A percentile compares a stretch with the other conserved stretches of the same genome.
phyloP scores from a whole-genome alignment of 1,140 invertebrate genomes.

The Mactra quadrangularis region DNA sequence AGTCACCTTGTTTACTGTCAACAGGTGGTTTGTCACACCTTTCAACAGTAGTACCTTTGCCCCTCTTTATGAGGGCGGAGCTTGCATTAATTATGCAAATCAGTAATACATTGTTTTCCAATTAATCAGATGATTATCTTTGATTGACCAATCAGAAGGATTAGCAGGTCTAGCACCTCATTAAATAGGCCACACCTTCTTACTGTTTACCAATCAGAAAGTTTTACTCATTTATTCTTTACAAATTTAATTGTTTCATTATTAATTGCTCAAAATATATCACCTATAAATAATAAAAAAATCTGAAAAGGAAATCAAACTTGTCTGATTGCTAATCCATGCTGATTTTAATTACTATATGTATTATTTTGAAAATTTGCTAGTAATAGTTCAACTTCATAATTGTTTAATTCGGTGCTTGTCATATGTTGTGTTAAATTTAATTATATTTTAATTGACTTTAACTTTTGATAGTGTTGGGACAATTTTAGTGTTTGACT shows the following conservation, averaged over 20 bases:
- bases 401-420: background rate
- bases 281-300: conserved; percentile 45
- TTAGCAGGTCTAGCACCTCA: background rate
- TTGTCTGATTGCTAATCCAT: background rate
- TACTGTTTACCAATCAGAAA: background rate
- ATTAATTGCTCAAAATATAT: conserved; percentile 6
- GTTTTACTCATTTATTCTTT: conserved; percentile 6
- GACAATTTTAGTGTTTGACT: background rate
- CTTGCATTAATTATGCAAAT: background rate
- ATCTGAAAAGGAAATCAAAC: conserved; percentile 7
- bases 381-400: background rate
- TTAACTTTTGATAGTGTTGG: background rate
- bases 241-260: conserved; percentile 21
- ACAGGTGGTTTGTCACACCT: conserved; percentile 17
- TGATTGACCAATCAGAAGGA: background rate
- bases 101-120: background rate
- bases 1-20: conserved; percentile 19
- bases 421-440: background rate
- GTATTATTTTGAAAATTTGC: background rate
- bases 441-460: background rate
- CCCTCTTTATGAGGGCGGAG: background rate
- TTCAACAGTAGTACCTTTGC: background rate
- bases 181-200: background rate
- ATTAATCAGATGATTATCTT: background rate
- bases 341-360: background rate